These are phyloP conservation scores for Periphyllus acericola DNA, from an alignment of 2,888 invertebrate genomes.

Conservation along the genomic window DNA sequence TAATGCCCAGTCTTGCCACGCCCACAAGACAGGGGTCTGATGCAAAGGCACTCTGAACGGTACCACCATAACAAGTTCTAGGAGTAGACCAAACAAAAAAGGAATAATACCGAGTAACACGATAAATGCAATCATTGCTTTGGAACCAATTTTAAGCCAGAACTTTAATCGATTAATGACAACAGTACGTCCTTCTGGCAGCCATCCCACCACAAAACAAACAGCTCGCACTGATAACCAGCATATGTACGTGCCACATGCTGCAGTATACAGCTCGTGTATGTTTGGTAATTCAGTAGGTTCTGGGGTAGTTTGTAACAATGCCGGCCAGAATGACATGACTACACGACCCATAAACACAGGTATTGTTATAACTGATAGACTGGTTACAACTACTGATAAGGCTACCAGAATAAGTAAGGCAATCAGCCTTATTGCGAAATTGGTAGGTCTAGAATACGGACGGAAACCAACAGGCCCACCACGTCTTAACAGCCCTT, in stretches of 20 bases:
- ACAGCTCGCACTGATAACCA: conserved; percentile 90
- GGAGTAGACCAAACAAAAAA: conserved; percentile 87
- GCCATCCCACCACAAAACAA: conserved; percentile 84
- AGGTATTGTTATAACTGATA: conserved; percentile 87
- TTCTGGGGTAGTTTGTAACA: conserved; percentile 66
- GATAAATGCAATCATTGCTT: conserved; percentile 78
- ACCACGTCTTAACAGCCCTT: conserved; percentile 85
- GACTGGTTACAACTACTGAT: conserved; percentile 85
- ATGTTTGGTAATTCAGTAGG: conserved; percentile 71
- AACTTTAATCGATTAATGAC: conserved; percentile 77
- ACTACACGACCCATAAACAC: conserved; percentile 89
- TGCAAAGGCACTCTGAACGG: conserved; percentile 92
- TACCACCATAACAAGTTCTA: conserved; percentile 91
- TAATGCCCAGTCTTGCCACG: conserved; percentile 98
- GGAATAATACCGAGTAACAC: conserved; percentile 91
- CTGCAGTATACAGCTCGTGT: conserved; percentile 96
- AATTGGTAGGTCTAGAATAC: conserved; percentile 86
- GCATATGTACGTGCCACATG: conserved; percentile 92
- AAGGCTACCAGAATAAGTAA: conserved; percentile 81
- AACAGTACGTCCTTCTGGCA: conserved; percentile 87
- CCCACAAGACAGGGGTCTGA: conserved; percentile 88
- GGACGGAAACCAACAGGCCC: conserved; percentile 86
- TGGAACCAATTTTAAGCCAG: conserved; percentile 78
- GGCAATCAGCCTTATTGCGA: conserved; percentile 76
- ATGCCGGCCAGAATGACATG: conserved; percentile 86